Conservation (phyloP, 1,140 invertebrate genomes). For the Bombus huntii region DNA sequence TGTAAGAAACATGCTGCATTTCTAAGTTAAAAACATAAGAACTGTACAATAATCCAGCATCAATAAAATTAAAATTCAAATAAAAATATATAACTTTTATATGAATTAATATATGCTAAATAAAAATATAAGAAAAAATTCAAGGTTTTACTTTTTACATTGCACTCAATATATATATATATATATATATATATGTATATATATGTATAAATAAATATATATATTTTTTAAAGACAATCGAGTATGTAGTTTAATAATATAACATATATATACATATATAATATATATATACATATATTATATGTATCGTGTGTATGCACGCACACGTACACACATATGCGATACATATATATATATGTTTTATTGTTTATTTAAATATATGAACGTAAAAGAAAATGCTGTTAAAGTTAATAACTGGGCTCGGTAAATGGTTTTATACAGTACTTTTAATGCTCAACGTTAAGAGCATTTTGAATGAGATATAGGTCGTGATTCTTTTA, state of each 20-base stretch:
- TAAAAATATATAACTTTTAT: constrained; percentile 2
- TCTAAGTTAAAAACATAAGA: constrained; percentile 47
- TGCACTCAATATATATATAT: neutral
- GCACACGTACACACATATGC: neutral
- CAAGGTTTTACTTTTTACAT: neutral
- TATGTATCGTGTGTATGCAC: neutral
- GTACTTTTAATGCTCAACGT: neutral
- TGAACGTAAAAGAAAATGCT: constrained; percentile 19
- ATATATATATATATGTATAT: neutral
- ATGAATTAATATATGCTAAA: neutral
- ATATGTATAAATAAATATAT: neutral
- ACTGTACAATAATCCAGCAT: constrained; percentile 39
- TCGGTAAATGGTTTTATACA: constrained; percentile 19
- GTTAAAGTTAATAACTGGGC: neutral
- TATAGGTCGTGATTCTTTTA: neutral
- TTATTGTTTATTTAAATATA: constrained; percentile 1
- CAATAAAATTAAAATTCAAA: constrained; percentile 16
- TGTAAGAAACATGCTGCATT: constrained; percentile 64
- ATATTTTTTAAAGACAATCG: neutral
- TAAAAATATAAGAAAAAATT: constrained; percentile 18
- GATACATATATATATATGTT: neutral
- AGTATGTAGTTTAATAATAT: neutral
- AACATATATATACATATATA: neutral
- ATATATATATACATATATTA: neutral
- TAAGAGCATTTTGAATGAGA: neutral